Evolutionary conservation across 2,797 vertebrate genomes (phyloP).

Genomic region (Notamacropus eugenii): DNA sequence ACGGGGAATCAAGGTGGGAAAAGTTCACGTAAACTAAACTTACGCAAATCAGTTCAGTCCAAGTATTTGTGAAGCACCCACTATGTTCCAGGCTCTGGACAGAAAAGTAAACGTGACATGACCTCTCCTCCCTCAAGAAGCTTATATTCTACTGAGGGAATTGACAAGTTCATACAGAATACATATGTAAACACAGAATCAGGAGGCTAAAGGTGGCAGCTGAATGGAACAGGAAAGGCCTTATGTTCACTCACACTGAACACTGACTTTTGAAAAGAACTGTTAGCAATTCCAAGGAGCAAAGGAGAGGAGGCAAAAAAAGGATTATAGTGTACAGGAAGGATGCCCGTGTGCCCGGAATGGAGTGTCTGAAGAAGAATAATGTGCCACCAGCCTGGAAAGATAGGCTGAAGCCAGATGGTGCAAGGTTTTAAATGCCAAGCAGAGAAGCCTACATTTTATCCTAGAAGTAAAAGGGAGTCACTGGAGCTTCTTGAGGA

Average conservation of each 20-base stretch:
- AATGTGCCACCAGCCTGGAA: neutral
- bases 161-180: neutral
- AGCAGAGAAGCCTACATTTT: no score
- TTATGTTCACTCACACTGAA: neutral
- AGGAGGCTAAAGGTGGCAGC: neutral
- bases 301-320: neutral
- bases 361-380: neutral
- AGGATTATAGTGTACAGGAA: neutral
- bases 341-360: neutral
- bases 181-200: neutral
- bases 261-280: neutral
- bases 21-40: slow-evolving; percentile 4
- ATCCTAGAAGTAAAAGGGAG: no score
- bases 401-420: neutral
- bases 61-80: neutral
- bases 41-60: neutral
- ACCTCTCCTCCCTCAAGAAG: neutral
- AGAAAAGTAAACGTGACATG: neutral
- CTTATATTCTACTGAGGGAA: neutral
- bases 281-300: neutral
- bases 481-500: no score
- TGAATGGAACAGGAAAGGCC: neutral
- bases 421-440: neutral
- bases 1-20: slow-evolving; percentile 3
- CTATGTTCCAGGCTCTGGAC: neutral